Base-by-base conservation (phyloP, 2,888 invertebrate genomes). In the Lomographa bimaculata region DNA sequence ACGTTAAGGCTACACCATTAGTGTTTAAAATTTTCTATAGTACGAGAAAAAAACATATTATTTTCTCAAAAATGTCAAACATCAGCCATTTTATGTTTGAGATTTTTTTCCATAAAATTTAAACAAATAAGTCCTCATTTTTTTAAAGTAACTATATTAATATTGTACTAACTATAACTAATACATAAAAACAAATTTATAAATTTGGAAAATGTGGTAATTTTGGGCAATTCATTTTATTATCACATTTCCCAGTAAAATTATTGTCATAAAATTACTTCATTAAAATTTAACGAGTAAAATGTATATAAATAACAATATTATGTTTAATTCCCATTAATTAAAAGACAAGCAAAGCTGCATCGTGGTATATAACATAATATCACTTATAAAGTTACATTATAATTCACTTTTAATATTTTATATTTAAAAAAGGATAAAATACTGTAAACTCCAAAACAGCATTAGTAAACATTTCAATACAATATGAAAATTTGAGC, bases 31-130 rank as follows among this genome's bases (percentile, higher is more conserved):
- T 58, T 57, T 51, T 54, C 42, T 59, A 45, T 42, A 44, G 25
- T 35, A 46, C 50, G 55, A 35, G 40, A 49, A 43, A 47, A 37
- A n/a, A 45, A 43, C 45, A 47, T 33, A 48, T 28, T 34, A 19
- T 40, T 26, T 54, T 50, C 32, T 60, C 78, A 86, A 86, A 87
- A 86, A 86, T 82, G 71, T 86, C 87, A 79, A 78, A 69, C 73
- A 75, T 81, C 87, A 87, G 87, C 87, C 87, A 87, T 86, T 58
- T 65, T 65, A 53, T 61, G 71, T 70, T 74, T 78, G 81, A 87
- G 77, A 86, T 85, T 86, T 86, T 87, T 84, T 73, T 53, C 43
- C 49, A n/a, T n/a, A n/a, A n/a, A 49, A 24, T 18, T 3, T 52
- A 50, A 62, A 60, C 49, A 54, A 61, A 60, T 61, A 53, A 60